Evolutionary conservation across 37 sponge, comb jelly and placozoan genomes (phyloP).

Genomic region (Eunapius fragilis): DNA sequence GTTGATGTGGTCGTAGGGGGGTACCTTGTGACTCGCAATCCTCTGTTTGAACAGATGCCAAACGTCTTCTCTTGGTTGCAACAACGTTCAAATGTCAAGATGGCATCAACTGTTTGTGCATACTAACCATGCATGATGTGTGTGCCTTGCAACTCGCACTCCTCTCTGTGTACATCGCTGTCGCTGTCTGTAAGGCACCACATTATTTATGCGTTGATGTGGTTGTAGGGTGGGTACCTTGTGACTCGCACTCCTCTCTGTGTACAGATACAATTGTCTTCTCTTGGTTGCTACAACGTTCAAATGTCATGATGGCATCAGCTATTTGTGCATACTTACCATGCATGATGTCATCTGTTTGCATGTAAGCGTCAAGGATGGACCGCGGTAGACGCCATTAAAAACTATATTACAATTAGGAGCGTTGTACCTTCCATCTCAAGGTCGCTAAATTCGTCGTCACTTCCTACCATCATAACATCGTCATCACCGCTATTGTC

Average conservation of each 20-base stretch:
- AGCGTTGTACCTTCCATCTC: neutral
- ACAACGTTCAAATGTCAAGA: neutral
- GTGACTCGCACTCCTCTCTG: neutral
- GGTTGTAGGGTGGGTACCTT: neutral
- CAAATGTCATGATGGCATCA: neutral
- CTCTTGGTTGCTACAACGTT: neutral
- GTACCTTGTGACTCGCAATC: neutral
- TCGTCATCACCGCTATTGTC: conserved; percentile 8
- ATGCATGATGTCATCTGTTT: neutral
- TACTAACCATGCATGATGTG: neutral
- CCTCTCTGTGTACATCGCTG: neutral
- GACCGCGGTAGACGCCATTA: neutral
- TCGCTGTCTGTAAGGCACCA: too few species aligned
- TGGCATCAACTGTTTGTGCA: neutral
- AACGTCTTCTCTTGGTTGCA: neutral
- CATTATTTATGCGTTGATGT: too few species aligned
- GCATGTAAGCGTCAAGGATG: neutral
- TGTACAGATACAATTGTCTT: neutral
- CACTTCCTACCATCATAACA: conserved; percentile 21
- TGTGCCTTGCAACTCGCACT: neutral
- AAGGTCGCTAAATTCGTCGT: conserved; percentile 17
- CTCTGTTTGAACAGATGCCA: neutral
- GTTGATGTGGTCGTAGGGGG: neutral
- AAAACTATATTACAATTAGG: neutral
- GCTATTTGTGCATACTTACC: neutral